Conservation (phyloP, 1,140 invertebrate species). For the Heliothis virescens region DNA sequence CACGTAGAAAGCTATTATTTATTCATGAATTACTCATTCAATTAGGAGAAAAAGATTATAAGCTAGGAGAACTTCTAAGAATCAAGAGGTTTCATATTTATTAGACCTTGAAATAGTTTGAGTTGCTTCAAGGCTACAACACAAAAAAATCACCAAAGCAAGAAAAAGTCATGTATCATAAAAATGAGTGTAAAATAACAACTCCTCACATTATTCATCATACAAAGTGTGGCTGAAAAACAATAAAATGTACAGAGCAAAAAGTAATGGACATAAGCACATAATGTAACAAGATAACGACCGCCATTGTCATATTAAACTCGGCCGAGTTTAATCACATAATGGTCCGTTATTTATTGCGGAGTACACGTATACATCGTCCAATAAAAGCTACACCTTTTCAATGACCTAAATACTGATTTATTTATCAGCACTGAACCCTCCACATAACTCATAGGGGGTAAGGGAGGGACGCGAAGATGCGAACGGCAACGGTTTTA, state of each 20-base stretch:
- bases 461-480: slow-evolving; percentile 34
- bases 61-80: not conserved
- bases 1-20: not conserved
- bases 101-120: too few species aligned
- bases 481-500: slow-evolving; percentile 55
- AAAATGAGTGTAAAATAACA: too few species aligned
- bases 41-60: slow-evolving; percentile 8
- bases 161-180: too few species aligned
- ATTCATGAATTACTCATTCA: slow-evolving; percentile 22
- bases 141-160: too few species aligned
- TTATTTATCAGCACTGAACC: slow-evolving; percentile 61
- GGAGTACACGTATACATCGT: slow-evolving; percentile 45
- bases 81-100: not conserved
- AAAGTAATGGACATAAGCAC: not conserved
- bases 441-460: slow-evolving; percentile 58
- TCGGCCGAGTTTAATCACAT: slow-evolving; percentile 51
- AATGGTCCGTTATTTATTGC: slow-evolving; percentile 55
- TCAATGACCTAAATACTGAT: slow-evolving; percentile 61
- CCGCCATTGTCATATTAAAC: slow-evolving; percentile 46
- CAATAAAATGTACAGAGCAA: slow-evolving; percentile 11
- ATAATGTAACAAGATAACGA: slow-evolving; percentile 25
- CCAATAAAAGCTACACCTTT: slow-evolving; percentile 55
- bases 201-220: too few species aligned
- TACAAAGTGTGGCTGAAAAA: not conserved
- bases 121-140: too few species aligned